Evolutionary conservation across 2,888 invertebrate species (phyloP).

Genomic region (Drosophila prostipennis): DNA sequence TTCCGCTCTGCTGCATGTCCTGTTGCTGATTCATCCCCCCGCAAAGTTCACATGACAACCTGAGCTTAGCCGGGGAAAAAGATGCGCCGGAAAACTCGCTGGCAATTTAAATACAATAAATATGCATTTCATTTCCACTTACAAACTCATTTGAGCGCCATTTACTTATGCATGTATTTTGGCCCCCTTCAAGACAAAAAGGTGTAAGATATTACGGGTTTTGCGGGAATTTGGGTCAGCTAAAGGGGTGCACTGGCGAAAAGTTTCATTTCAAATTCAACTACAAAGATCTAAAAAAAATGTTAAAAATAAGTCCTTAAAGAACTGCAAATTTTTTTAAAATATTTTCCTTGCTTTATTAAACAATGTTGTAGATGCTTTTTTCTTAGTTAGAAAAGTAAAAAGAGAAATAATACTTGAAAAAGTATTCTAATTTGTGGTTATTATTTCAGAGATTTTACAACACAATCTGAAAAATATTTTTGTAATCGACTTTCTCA

Average conservation of each 20-base stretch:
- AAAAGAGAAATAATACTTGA: no score
- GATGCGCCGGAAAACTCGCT: conserved; percentile 34
- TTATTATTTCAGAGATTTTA: no score
- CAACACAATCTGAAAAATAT: no score
- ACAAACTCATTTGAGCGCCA: conserved; percentile 73
- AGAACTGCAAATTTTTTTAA: no score
- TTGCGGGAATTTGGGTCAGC: conserved; percentile 58
- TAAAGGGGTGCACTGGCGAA: conserved; percentile 10
- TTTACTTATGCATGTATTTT: conserved; percentile 71
- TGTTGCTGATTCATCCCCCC: conserved; percentile 24
- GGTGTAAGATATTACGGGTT: conserved; percentile 65
- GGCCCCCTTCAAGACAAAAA: conserved; percentile 47
- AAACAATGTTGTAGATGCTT: no score
- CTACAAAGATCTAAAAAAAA: neutral
- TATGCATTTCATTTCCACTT: conserved; percentile 77
- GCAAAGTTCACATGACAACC: conserved; percentile 41
- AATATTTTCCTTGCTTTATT: no score
- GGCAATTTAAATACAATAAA: conserved; percentile 77
- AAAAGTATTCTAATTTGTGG: no score
- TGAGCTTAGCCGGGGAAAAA: conserved; percentile 17
- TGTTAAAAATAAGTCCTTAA: no score
- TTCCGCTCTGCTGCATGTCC: conserved; percentile 66
- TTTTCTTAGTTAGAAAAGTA: no score
- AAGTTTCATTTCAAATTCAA: neutral
- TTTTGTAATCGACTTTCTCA: neutral